phyloP scores from a whole-genome alignment of 2,888 invertebrate genomes.

The Drosophila algonquin region DNA sequence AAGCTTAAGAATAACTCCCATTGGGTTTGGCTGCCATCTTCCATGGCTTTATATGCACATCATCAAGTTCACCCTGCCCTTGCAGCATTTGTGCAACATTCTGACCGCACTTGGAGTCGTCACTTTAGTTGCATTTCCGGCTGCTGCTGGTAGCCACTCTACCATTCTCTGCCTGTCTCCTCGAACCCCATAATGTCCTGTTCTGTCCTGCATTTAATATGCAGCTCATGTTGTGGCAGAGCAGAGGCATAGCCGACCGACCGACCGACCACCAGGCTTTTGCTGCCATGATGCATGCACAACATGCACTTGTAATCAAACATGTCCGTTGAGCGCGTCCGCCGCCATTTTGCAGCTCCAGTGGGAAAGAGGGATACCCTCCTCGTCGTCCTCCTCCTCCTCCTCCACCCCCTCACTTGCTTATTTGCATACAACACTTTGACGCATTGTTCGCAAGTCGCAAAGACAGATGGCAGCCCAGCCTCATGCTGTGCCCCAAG shows the following conservation, averaged over 20 bases:
- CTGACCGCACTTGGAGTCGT: slow-evolving; percentile 46
- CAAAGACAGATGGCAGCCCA: slow-evolving; percentile 34
- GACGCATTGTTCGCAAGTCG: slow-evolving; percentile 61
- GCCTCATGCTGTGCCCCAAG: slow-evolving; percentile 48
- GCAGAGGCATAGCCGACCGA: slow-evolving; percentile 48
- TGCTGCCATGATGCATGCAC: slow-evolving; percentile 59
- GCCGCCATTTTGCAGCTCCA: slow-evolving; percentile 52
- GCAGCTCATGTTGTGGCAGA: slow-evolving; percentile 58
- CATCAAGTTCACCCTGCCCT: not conserved
- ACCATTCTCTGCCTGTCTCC: slow-evolving; percentile 9
- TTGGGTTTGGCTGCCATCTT: not conserved
- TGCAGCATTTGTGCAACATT: slow-evolving; percentile 28
- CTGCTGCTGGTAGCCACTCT: slow-evolving; percentile 11
- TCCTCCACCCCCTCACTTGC: slow-evolving; percentile 20
- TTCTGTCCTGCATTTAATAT: slow-evolving; percentile 55
- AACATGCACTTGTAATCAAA: slow-evolving; percentile 72
- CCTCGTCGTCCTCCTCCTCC: slow-evolving; percentile 2
- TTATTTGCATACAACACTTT: slow-evolving; percentile 71
- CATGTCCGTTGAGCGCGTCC: slow-evolving; percentile 56
- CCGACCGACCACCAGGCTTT: slow-evolving; percentile 36
- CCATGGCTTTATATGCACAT: slow-evolving; percentile 22
- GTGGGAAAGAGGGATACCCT: not conserved
- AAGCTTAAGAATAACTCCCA: not conserved
- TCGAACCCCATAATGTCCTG: slow-evolving; percentile 37
- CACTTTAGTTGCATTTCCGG: slow-evolving; percentile 43